Evolutionary conservation across 37 sponge, comb jelly and placozoan genomes (phyloP), one percentile per base, ranked within the genome.

Genomic region (Amphimedon queenslandica): DNA sequence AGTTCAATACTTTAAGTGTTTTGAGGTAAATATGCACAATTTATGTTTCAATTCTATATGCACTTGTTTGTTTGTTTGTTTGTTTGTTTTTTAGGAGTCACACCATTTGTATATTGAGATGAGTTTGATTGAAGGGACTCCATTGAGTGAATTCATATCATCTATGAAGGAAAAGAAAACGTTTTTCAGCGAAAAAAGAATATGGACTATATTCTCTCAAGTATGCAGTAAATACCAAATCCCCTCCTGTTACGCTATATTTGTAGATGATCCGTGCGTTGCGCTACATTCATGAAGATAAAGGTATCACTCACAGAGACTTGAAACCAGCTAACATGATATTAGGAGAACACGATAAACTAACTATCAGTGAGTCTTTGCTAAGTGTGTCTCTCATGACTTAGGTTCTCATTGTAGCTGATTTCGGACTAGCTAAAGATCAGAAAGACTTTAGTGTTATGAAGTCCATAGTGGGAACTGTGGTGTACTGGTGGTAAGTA

Each of bases 371-470:
- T 92, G 55, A 87, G 88, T 75, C 25, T 6, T 25, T 11, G 21
- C 24, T 21, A 24, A 63, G 13, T 8, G 41, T 27, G 35, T n/a
- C n/a, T n/a, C n/a, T n/a, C n/a, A n/a, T 38, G 2, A n/a, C 42
- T 2, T 28, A 33, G 28, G 2, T 11, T 18, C 37, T 13, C 20
- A 21, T 79, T 70, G 31, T 53, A 92, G 92, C 93, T 73, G 96
- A 95, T 73, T 95, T 95, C 80, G 96, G 96, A 40, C 81, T 95
- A 47, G 86, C 93, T 37, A 88, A 90, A 63, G 90, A 85, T 64
- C 74, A 84, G 78, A 42, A 60, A 2, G 93, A 92, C 53, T 69
- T 86, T 20, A 91, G 96, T 67, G 83, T 92, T 37, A 85, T 88
- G 87, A 75, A 86, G 73, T 88, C 90, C 0, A 78, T 82, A 10